phyloP scores from a whole-genome alignment of 2,113 vertebrate species.

The Hemichromis elongatus region DNA sequence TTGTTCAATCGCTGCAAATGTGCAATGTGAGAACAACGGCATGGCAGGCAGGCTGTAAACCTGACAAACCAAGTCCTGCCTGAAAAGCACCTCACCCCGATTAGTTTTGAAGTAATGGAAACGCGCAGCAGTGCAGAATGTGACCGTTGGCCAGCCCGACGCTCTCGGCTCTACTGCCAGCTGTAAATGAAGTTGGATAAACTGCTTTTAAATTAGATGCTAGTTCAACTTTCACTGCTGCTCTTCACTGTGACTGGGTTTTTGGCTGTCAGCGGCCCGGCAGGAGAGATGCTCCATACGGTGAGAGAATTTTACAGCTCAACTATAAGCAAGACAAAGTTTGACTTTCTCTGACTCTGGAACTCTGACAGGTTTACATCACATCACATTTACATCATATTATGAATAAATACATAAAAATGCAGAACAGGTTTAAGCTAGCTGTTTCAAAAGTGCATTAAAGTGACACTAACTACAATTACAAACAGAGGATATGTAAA shows the following conservation, averaged over 20 bases:
- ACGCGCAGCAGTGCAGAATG: neutral
- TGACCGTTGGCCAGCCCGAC: neutral
- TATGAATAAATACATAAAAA: neutral
- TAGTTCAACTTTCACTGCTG: neutral
- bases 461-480: neutral
- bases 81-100: neutral
- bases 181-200: neutral
- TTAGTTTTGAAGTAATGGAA: neutral
- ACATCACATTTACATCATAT: neutral
- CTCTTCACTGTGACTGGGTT: neutral
- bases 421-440: neutral
- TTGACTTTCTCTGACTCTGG: neutral
- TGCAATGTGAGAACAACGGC: neutral
- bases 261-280: neutral
- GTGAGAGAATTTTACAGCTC: neutral
- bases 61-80: neutral
- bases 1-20: neutral
- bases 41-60: neutral
- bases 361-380: neutral
- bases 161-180: neutral
- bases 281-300: neutral
- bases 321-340: neutral
- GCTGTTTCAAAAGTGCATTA: neutral
- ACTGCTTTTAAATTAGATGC: neutral
- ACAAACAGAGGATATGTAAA: neutral